A percentile compares a stretch with the other conserved stretches of the same genome.
These are phyloP conservation scores for Apis mellifera DNA, from an alignment of 1,140 invertebrate genomes.

Conservation along the genomic window DNA sequence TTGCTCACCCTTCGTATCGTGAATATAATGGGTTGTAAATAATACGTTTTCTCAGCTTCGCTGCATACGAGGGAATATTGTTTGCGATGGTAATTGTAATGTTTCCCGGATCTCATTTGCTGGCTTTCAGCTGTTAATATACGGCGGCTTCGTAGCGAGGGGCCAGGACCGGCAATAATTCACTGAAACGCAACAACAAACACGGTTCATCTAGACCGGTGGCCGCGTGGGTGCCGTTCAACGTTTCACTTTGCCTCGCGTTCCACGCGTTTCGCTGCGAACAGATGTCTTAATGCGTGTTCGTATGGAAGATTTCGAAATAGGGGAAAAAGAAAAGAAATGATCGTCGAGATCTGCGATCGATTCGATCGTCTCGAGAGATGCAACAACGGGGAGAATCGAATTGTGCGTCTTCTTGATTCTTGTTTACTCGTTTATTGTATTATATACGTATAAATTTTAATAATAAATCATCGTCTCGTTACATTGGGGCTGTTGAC, in stretches of 20 bases:
- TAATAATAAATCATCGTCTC: neutral
- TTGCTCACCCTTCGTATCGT: constrained; percentile 32
- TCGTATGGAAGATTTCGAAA: no score
- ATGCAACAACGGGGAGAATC: no score
- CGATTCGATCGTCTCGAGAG: no score
- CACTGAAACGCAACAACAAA: constrained; percentile 74
- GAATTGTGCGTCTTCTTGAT: no score
- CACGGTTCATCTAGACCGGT: constrained; percentile 71
- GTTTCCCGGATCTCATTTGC: constrained; percentile 75
- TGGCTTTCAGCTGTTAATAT: constrained; percentile 75
- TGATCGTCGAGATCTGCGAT: no score
- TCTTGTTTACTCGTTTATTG: no score
- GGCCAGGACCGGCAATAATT: constrained; percentile 68
- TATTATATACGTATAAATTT: neutral
- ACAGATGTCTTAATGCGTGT: no score
- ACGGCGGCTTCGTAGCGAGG: constrained; percentile 61
- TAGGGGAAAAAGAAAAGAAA: no score
- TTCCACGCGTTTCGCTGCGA: neutral
- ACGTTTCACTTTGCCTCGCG: constrained; percentile 67
- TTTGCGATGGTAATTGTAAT: constrained; percentile 76
- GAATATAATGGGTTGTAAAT: constrained; percentile 72
- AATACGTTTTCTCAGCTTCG: constrained; percentile 62
- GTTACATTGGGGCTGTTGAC: neutral
- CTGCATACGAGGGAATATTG: constrained; percentile 64
- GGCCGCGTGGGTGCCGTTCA: constrained; percentile 69